Conservation (phyloP, 2,113 vertebrate species). For the Macaca fascicularis region T2T-MFA8v1.1 NC_088394.1:72078001-72078500, state of each 20-base stretch:
- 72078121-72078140: not conserved
- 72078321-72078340: not conserved
- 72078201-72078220: not conserved
- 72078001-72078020: not conserved
- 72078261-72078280: not conserved
- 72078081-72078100: not conserved
- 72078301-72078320: not conserved
- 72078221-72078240: not conserved
- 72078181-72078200: not conserved
- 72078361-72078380: slow-evolving; percentile 32
- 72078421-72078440: slow-evolving; percentile 10
- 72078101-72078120: not conserved
- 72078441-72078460: no score
- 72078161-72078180: not conserved
- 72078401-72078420: not conserved
- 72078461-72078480: no score
- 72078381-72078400: not conserved
- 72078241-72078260: not conserved
- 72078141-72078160: not conserved
- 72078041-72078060: not conserved
- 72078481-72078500: no score
- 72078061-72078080: slow-evolving; percentile 11
- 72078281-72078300: not conserved
- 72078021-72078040: not conserved
- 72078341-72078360: not conserved